Conservation (phyloP, 1,140 invertebrate species). For the Leptoteleia sp. region DNA sequence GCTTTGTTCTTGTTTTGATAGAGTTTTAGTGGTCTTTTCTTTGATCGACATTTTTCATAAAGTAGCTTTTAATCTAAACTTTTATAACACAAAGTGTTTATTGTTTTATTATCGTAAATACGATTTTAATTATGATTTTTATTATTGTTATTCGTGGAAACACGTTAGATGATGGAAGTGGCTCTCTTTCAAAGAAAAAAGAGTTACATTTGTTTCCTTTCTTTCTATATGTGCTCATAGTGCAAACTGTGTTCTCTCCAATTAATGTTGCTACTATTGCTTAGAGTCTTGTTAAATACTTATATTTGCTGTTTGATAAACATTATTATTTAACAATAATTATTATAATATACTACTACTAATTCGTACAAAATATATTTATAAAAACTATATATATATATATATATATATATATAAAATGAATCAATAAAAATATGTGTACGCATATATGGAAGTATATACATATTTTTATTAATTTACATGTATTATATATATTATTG, state of each 20-base stretch:
- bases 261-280: slow-evolving; percentile 76
- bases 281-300: slow-evolving; percentile 78
- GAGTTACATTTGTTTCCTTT: slow-evolving; percentile 52
- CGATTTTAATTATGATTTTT: slow-evolving; percentile 25
- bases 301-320: slow-evolving; percentile 77
- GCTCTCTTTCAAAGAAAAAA: slow-evolving; percentile 36
- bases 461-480: too few species aligned
- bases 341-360: slow-evolving; percentile 66
- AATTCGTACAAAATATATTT: slow-evolving; percentile 76
- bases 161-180: slow-evolving; percentile 30
- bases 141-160: slow-evolving; percentile 68
- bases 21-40: slow-evolving; percentile 49
- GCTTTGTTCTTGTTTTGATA: slow-evolving; percentile 44
- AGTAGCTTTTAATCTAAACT: slow-evolving; percentile 39
- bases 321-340: slow-evolving; percentile 72
- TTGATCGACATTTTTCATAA: slow-evolving; percentile 24
- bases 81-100: slow-evolving; percentile 59
- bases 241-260: slow-evolving; percentile 66
- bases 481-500: slow-evolving; percentile 35
- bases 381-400: slow-evolving; percentile 65
- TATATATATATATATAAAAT: slow-evolving; percentile 59
- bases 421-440: slow-evolving; percentile 58
- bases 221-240: slow-evolving; percentile 56
- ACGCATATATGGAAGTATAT: too few species aligned
- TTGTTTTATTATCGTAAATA: slow-evolving; percentile 65